phyloP scores from a whole-genome alignment of 1,140 invertebrate species.

The Dendrolimus punctatus region DNA sequence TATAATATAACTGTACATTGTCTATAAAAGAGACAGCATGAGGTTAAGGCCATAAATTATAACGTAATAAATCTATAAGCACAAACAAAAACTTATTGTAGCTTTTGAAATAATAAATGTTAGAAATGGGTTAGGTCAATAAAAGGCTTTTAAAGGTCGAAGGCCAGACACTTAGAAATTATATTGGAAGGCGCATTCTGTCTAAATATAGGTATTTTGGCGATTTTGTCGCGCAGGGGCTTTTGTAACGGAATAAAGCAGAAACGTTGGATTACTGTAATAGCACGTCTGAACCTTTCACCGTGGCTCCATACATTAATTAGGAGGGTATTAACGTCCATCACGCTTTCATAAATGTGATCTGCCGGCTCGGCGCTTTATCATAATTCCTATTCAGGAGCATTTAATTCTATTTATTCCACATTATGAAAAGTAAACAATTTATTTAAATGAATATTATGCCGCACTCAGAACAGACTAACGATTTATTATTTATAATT shows the following conservation, averaged over 20 bases:
- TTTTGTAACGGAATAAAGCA: constrained; percentile 5
- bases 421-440: too few species aligned
- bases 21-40: too few species aligned
- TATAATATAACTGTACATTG: too few species aligned
- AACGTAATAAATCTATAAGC: too few species aligned
- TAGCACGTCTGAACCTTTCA: constrained; percentile 17
- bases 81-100: too few species aligned
- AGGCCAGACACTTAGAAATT: background rate
- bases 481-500: too few species aligned
- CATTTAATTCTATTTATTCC: background rate
- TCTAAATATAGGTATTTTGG: background rate
- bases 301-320: constrained; percentile 24
- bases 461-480: too few species aligned
- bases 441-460: too few species aligned
- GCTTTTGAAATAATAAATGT: too few species aligned
- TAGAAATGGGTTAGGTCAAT: background rate
- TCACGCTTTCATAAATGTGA: constrained; percentile 21
- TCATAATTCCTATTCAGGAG: constrained; percentile 4
- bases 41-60: too few species aligned
- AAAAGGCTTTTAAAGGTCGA: background rate
- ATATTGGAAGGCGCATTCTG: background rate
- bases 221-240: background rate
- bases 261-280: constrained; percentile 14
- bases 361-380: constrained; percentile 16
- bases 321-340: constrained; percentile 24